Percentiles rank a stretch among this genome's conserved stretches.
These are phyloP conservation scores for Schlechtendalia chinensis DNA, from an alignment of 1,140 invertebrate species.

Conservation along the genomic window DNA sequence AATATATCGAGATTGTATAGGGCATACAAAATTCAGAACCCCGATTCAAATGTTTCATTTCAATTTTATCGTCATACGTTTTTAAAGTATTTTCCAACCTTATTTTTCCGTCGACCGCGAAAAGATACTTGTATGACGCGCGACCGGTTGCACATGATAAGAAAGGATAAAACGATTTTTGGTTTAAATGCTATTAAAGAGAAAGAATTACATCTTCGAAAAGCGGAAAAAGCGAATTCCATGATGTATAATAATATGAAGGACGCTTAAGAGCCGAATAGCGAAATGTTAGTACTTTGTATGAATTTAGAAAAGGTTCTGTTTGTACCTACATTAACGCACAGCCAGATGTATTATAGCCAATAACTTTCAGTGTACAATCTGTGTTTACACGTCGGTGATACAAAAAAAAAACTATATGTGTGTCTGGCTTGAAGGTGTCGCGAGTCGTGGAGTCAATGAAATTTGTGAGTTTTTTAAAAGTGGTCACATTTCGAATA, in stretches of 20 bases:
- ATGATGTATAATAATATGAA: background rate
- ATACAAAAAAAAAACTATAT: slow-evolving; percentile 48
- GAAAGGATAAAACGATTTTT: too few relatives aligned
- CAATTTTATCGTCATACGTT: too few relatives aligned
- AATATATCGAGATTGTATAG: slow-evolving; percentile 16
- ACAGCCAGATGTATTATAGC: slow-evolving; percentile 52
- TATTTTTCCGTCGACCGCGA: too few relatives aligned
- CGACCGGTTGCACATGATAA: too few relatives aligned
- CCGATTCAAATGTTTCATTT: too few relatives aligned
- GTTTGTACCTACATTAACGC: slow-evolving; percentile 52
- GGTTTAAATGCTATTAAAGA: too few relatives aligned
- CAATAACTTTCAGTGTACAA: slow-evolving; percentile 52
- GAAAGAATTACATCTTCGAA: slow-evolving; percentile 13
- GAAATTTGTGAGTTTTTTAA: slow-evolving; percentile 51
- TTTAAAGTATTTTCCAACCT: too few relatives aligned
- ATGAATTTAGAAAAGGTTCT: slow-evolving; percentile 53
- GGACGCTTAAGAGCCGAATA: background rate
- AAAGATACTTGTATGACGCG: too few relatives aligned
- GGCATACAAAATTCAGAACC: too few relatives aligned
- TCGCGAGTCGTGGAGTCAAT: slow-evolving; percentile 50
- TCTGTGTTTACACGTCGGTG: slow-evolving; percentile 51
- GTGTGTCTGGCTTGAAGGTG: slow-evolving; percentile 51
- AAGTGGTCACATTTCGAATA: slow-evolving; percentile 7
- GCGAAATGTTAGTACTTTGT: background rate
- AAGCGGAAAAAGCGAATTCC: too few relatives aligned